Conservation (phyloP, 2,888 invertebrate genomes). For the Xylota sylvarum region DNA sequence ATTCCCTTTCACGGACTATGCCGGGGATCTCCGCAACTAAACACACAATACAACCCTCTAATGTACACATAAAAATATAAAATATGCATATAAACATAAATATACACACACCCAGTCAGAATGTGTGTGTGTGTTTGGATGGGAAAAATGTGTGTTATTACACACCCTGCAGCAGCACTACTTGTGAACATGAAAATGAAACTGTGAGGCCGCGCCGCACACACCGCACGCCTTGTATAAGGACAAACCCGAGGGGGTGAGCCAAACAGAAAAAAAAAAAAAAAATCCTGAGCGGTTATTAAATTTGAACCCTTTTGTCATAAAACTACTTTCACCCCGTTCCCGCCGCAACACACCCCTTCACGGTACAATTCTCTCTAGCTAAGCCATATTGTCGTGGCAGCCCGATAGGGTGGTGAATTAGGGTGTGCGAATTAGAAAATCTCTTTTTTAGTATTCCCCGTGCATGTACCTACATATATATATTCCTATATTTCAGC, state of each 20-base stretch:
- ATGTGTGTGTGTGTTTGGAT: slow-evolving; percentile 24
- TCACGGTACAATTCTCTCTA: background rate
- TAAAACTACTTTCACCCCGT: slow-evolving; percentile 66
- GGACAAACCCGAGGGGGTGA: slow-evolving; percentile 20
- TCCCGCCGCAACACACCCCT: slow-evolving; percentile 5
- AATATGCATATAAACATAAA: slow-evolving; percentile 60
- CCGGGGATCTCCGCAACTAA: slow-evolving; percentile 74
- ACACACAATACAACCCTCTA: slow-evolving; percentile 76
- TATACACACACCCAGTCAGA: slow-evolving; percentile 12
- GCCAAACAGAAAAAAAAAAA: slow-evolving; percentile 33
- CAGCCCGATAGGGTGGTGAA: slow-evolving; percentile 59
- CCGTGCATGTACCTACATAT: slow-evolving; percentile 1
- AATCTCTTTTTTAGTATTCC: slow-evolving; percentile 64
- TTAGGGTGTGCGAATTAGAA: slow-evolving; percentile 75
- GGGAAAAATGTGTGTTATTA: slow-evolving; percentile 60
- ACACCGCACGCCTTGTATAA: slow-evolving; percentile 30
- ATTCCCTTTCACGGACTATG: slow-evolving; percentile 56
- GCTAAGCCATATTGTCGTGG: slow-evolving; percentile 71
- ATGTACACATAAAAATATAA: slow-evolving; percentile 74
- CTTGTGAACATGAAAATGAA: slow-evolving; percentile 66
- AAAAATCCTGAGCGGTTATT: slow-evolving; percentile 73
- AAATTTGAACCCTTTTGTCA: slow-evolving; percentile 77
- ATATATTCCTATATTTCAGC: slow-evolving; percentile 58
- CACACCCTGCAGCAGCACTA: slow-evolving; percentile 53
- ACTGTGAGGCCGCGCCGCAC: slow-evolving; percentile 46